A percentile compares a stretch with the other conserved stretches of the same genome.
Evolutionary conservation across 2,888 invertebrate genomes (phyloP).

Genomic region (Oscheius sp.): DNA sequence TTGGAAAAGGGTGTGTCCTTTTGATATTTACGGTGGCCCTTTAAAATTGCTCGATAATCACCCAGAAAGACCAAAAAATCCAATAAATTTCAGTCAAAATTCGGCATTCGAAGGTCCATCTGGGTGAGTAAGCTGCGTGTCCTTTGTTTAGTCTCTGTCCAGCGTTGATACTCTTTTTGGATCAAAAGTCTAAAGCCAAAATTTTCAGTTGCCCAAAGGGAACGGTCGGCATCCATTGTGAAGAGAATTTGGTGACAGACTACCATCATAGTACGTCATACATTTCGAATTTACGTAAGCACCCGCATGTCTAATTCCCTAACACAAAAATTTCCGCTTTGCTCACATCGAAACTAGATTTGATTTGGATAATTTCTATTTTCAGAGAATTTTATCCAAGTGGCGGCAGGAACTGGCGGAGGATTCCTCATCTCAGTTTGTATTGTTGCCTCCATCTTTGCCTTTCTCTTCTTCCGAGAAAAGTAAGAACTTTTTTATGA

Average conservation of each 20-base stretch:
- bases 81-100: neutral
- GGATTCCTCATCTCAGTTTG: neutral
- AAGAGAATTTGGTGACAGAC: neutral
- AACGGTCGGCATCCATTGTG: neutral
- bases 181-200: neutral
- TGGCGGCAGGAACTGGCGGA: neutral
- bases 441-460: neutral
- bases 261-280: conserved; percentile 1
- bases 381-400: neutral
- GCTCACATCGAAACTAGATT: no score
- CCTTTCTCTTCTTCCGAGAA: conserved; percentile 1
- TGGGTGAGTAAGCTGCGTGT: neutral
- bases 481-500: no score
- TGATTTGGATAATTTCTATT: neutral
- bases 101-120: neutral
- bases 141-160: no score
- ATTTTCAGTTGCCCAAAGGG: conserved; percentile 16
- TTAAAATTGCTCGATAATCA: neutral
- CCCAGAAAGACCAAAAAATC: neutral
- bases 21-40: neutral
- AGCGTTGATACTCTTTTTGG: no score
- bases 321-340: no score
- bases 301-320: neutral
- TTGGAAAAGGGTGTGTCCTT: no score
- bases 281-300: neutral